Evolutionary conservation across 2,797 vertebrate genomes (phyloP).

Genomic region (Pseudochirops corinnae): DNA sequence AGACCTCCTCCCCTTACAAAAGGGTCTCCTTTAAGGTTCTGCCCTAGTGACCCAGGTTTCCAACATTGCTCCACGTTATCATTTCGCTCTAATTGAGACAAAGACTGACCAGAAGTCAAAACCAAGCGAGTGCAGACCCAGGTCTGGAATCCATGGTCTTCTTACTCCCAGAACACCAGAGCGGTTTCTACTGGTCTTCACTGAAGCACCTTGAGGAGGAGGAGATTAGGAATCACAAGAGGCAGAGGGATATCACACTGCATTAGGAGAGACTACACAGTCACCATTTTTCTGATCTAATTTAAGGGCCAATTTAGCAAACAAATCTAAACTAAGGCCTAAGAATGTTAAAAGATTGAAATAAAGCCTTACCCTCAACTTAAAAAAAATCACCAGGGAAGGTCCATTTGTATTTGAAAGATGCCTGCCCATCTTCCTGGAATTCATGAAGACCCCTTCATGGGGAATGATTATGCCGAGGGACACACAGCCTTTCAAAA

Average conservation of each 20-base stretch:
- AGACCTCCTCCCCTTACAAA: no score
- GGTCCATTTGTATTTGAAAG: background rate
- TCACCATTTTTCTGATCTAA: no score
- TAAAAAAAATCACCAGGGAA: background rate
- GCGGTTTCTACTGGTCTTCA: background rate
- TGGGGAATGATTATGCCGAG: constrained; percentile 77
- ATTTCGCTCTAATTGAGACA: background rate
- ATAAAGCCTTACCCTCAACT: background rate
- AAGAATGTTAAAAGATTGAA: background rate
- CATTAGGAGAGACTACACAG: no score
- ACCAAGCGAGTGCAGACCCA: background rate
- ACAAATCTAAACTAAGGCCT: no score
- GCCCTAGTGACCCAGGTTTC: background rate
- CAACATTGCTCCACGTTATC: background rate
- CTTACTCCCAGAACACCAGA: background rate
- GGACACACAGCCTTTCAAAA: constrained; percentile 80
- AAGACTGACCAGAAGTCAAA: background rate
- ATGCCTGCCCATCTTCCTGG: background rate
- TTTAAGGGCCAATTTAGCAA: no score
- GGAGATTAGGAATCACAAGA: no score
- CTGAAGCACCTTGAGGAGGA: background rate
- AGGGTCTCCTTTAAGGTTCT: background rate
- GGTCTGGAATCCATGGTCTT: background rate
- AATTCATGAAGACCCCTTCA: background rate
- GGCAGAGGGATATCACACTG: no score